These are phyloP conservation scores for Taenioides sp. DNA, from an alignment of 2,797 vertebrate genomes.

Conservation along the genomic window DNA sequence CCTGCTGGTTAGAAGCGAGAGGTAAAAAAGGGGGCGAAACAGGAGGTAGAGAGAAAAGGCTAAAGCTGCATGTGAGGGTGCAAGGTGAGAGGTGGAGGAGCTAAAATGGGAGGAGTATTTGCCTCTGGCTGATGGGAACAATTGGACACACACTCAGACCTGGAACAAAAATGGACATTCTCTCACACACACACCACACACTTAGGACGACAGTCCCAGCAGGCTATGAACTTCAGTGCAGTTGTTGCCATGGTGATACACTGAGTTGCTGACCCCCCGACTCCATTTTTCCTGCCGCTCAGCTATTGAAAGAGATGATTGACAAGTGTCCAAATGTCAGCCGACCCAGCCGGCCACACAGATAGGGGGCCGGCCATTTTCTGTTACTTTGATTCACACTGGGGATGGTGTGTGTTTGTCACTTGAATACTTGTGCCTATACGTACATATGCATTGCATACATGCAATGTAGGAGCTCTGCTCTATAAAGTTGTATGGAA, in stretches of 20 bases:
- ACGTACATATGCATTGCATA: conserved; percentile 4
- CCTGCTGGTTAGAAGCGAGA: conserved; percentile 57
- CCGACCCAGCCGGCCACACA: conserved; percentile 74
- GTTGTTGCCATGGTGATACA: conserved; percentile 77
- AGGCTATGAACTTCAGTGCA: conserved; percentile 78
- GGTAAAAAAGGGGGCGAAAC: conserved; percentile 23
- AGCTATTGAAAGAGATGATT: conserved; percentile 81
- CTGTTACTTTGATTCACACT: conserved; percentile 62
- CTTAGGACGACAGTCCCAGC: conserved; percentile 71
- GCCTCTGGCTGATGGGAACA: conserved; percentile 70
- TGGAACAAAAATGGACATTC: conserved; percentile 66
- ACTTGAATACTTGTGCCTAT: conserved; percentile 11
- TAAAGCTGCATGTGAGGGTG: conserved; percentile 68
- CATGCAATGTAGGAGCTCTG: conserved; percentile 23
- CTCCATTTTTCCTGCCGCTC: conserved; percentile 75
- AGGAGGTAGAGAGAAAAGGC: conserved; percentile 58
- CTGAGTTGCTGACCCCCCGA: conserved; percentile 78
- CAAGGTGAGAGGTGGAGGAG: conserved; percentile 71
- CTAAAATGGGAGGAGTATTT: conserved; percentile 74
- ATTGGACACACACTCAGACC: conserved; percentile 52
- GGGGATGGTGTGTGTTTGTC: conserved; percentile 32
- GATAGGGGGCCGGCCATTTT: conserved; percentile 56
- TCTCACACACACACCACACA: conserved; percentile 47
- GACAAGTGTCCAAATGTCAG: conserved; percentile 82
- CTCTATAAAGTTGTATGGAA: background rate